phyloP scores from a whole-genome alignment of 2,888 invertebrate species.

The Penaeus monodon region DNA sequence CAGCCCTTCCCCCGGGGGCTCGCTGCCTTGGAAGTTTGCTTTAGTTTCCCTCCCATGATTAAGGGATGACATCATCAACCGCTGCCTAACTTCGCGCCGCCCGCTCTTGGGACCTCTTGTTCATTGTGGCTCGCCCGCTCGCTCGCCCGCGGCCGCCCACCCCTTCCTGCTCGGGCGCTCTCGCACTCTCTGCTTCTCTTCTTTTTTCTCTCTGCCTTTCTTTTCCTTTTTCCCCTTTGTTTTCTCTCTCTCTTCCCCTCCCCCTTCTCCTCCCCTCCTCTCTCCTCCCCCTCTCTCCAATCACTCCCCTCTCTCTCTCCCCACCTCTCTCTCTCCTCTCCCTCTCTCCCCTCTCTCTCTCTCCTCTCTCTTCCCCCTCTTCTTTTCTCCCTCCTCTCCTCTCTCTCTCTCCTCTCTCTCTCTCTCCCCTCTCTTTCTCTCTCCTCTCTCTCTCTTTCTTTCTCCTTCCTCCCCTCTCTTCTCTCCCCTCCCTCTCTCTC shows the following conservation, averaged over 20 bases:
- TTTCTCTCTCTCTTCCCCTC: rapidly evolving
- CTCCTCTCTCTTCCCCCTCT: background rate
- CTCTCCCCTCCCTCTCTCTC: background rate
- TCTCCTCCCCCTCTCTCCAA: background rate
- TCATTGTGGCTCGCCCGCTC: background rate
- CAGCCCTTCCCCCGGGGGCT: too few relatives aligned
- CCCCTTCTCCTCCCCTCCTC: background rate
- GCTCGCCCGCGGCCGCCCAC: background rate
- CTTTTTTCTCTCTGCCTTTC: background rate
- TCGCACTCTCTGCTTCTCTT: background rate
- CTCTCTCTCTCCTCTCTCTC: background rate
- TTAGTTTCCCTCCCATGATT: too few relatives aligned
- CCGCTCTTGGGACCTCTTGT: too few relatives aligned
- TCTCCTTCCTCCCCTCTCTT: background rate
- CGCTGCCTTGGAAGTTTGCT: too few relatives aligned
- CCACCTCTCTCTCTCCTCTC: too few relatives aligned
- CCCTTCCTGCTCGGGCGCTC: background rate
- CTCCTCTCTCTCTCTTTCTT: background rate
- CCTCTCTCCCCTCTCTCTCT: background rate
- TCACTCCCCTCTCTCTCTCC: background rate
- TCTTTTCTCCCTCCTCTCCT: background rate
- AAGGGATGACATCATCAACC: too few relatives aligned
- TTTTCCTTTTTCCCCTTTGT: background rate
- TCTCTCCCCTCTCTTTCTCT: background rate
- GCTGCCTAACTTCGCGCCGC: too few relatives aligned